phyloP scores from a whole-genome alignment of 2,888 invertebrate species.

The Acleris emargana region DNA sequence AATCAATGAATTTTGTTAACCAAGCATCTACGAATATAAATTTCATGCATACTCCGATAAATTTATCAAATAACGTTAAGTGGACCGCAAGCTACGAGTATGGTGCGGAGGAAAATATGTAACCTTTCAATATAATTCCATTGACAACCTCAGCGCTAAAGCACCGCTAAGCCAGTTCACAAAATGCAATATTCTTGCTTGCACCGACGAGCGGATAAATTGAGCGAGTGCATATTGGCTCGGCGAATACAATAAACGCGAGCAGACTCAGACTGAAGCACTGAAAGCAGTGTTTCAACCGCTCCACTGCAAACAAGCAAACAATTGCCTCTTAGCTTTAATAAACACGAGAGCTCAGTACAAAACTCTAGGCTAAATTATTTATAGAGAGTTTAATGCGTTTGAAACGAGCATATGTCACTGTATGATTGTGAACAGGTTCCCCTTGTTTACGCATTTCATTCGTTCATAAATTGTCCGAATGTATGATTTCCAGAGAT shows the following conservation, averaged over 20 bases:
- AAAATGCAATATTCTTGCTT: conserved; percentile 23
- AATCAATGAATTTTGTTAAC: too few relatives aligned
- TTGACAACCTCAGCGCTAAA: conserved; percentile 10
- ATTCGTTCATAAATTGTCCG: too few relatives aligned
- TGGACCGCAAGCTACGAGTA: background rate
- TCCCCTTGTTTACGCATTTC: too few relatives aligned
- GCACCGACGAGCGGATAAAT: conserved; percentile 1
- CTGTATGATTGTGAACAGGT: too few relatives aligned
- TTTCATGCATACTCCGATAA: too few relatives aligned
- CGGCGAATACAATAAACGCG: conserved; percentile 10
- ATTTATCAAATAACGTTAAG: too few relatives aligned
- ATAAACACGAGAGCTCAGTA: too few relatives aligned
- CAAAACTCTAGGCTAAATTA: too few relatives aligned
- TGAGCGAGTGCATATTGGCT: conserved; percentile 13
- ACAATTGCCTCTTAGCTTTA: background rate
- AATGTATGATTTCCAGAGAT: too few relatives aligned
- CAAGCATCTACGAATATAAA: too few relatives aligned
- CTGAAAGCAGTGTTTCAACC: background rate
- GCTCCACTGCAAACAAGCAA: conserved; percentile 9
- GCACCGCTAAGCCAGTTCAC: conserved; percentile 17
- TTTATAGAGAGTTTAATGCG: too few relatives aligned
- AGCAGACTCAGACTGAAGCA: background rate
- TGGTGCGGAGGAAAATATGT: background rate
- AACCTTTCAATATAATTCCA: conserved; percentile 3
- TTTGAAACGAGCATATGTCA: too few relatives aligned